These are phyloP conservation scores for Nasonia oneida DNA, from an alignment of 2,888 invertebrate genomes.

Conservation along the genomic window DNA sequence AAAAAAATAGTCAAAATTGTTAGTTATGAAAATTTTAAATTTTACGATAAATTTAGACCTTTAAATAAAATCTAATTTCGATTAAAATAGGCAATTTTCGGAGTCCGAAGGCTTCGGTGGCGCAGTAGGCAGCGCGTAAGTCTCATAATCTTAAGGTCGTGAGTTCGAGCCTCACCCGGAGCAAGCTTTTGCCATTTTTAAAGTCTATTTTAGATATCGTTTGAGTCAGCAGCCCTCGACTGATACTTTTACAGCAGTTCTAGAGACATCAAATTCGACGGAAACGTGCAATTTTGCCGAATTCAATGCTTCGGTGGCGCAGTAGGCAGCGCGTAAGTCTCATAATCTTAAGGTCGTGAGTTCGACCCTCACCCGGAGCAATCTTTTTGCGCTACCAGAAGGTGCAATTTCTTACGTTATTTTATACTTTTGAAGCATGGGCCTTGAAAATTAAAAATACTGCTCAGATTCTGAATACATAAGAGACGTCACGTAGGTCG, in stretches of 20 bases:
- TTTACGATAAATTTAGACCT: neutral
- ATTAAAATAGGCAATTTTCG: neutral
- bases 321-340: constrained; percentile 75
- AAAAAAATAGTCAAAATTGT: neutral
- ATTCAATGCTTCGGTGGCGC: constrained; percentile 35
- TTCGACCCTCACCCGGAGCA: constrained; percentile 96
- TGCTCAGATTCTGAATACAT: neutral
- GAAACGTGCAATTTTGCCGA: neutral
- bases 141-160: constrained; percentile 87
- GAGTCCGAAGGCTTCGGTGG: constrained; percentile 18
- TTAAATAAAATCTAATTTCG: neutral
- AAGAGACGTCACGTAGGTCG: neutral
- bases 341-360: constrained; percentile 90
- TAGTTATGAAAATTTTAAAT: neutral
- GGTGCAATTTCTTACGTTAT: neutral
- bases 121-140: constrained; percentile 73
- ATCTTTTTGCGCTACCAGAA: too few relatives aligned
- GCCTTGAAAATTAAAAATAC: neutral
- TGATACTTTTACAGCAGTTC: neutral
- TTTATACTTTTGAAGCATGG: neutral
- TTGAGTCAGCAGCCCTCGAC: neutral
- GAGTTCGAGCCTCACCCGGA: constrained; percentile 97
- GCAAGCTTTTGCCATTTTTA: constrained; percentile 79
- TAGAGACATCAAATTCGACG: neutral
- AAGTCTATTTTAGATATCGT: neutral